Evolutionary conservation across 92 coral and sea anemone genomes (phyloP), one percentile per base, ranked within the genome.

Genomic region (Epizoanthus fatuus): DNA sequence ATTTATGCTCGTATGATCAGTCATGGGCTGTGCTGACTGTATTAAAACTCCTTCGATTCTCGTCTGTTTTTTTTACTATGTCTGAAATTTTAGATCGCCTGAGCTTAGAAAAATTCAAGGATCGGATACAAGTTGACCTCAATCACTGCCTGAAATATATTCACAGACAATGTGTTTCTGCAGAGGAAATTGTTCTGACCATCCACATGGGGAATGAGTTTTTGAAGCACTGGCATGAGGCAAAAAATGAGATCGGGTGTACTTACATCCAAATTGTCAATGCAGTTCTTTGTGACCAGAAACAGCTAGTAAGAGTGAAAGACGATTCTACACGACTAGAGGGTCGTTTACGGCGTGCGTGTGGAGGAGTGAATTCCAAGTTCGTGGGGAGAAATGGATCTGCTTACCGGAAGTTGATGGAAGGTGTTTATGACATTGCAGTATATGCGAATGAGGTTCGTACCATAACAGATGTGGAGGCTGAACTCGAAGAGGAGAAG

Each of bases 361-460:
- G 76, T 22, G 62, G 77, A 13, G 69, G 63, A 17, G 60, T 75
- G 19, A 75, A 54, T 3, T 22, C 22, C 45, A 85, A 76, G 19
- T 77, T 86, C 76, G 64, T 32, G 63, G 84, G 85, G 16, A 67
- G 67, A 42, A 86, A 45, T 86, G 90, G 90, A 32, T 45, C 68
- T 7, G 79, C 78, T 0, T 86, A 86, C 68, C 51, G 84, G 32
- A 66, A 67, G 3, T 78, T 77, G 2, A 53, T 78, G 7, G 62
- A 77, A 65, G 77, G n/a, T 22, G 90, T 66, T n/a, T 25, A 64
- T 19, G 42, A 77, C 17, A 39, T 86, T 4, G 69, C 52, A 19
- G 10, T 77, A 47, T 72, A 11, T 42, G 72, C 81, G n/a, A 42
- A 47, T 16, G 90, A 68, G 29, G 19, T 86, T 39, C 71, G 20